Evolutionary conservation across 2,797 vertebrate species (phyloP), one percentile per base, ranked within the genome.

Genomic region (Trachops cirrhosus): DNA sequence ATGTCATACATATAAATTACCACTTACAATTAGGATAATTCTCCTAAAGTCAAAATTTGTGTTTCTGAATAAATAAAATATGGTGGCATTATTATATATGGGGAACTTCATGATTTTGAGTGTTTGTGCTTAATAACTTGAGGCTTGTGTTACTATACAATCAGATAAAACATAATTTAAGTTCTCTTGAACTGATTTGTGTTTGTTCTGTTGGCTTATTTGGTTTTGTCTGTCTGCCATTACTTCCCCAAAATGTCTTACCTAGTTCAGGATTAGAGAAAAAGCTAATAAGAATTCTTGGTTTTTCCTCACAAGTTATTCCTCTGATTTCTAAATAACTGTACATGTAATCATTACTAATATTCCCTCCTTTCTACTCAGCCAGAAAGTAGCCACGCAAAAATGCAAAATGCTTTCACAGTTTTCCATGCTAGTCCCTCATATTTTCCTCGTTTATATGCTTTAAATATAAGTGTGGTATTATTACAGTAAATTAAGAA

Each of bases 321-420:
- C 37, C 34, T 95, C 41, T 93, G 86, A 78, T 64, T 96, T 79
- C 21, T 75, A 54, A 96, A 85, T 50, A 84, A 74, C 22, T 89
- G 8, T 59, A 50, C 14, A 26, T 83, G 12, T 50, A 75, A 32
- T 92, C 39, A 93, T 84, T 89, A 52, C 24, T 92, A 62, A 46
- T 68, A 39, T 62, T 15, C 22, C 34, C n/a, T 87, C 64, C 32
- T 80, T 93, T 77, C 83, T 94, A 44, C 46, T 85, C 26, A 92
- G 22, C 29, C 22, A 89, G 44, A 34, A 96, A 67, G 1, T 73
- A 73, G 48, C 18, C 44, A 34, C 21, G 34, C 77, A 50, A 82
- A 90, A 86, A 80, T 92, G 37, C 37, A 67, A 90, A 67, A 73
- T 41, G 9, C 29, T 71, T 84, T 70, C 29, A 77, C 18, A 88